Conservation (phyloP, 2,888 invertebrate species). For the Sympetrum striolatum region DNA sequence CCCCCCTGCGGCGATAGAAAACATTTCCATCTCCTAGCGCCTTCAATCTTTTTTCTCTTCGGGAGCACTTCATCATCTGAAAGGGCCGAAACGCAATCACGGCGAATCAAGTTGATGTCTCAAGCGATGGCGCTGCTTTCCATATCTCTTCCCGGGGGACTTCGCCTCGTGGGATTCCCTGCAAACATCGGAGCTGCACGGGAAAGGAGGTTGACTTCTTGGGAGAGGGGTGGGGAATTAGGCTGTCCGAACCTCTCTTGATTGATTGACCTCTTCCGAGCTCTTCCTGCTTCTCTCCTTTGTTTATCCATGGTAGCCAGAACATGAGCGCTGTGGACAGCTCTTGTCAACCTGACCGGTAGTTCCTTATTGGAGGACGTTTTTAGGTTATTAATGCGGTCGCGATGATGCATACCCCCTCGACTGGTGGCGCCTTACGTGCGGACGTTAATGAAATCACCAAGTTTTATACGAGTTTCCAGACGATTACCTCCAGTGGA, state of each 20-base stretch:
- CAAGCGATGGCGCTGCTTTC: not conserved
- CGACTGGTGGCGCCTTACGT: not conserved
- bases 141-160: not conserved
- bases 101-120: not conserved
- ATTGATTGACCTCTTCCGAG: conserved; percentile 4
- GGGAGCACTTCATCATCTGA: not conserved
- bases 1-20: not conserved
- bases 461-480: not conserved
- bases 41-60: not conserved
- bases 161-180: not conserved
- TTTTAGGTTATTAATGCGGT: conserved; percentile 17
- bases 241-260: conserved; percentile 3
- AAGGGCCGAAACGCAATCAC: not conserved
- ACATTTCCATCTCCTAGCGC: not conserved
- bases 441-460: not conserved
- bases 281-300: not conserved
- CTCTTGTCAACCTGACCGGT: not conserved
- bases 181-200: not conserved
- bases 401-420: not conserved
- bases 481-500: not conserved
- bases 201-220: not conserved
- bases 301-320: not conserved
- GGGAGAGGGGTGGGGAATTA: conserved; percentile 9
- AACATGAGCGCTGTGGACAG: not conserved
- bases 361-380: not conserved